Conservation (phyloP, 2,797 vertebrate genomes). For the Coendou prehensilis region DNA sequence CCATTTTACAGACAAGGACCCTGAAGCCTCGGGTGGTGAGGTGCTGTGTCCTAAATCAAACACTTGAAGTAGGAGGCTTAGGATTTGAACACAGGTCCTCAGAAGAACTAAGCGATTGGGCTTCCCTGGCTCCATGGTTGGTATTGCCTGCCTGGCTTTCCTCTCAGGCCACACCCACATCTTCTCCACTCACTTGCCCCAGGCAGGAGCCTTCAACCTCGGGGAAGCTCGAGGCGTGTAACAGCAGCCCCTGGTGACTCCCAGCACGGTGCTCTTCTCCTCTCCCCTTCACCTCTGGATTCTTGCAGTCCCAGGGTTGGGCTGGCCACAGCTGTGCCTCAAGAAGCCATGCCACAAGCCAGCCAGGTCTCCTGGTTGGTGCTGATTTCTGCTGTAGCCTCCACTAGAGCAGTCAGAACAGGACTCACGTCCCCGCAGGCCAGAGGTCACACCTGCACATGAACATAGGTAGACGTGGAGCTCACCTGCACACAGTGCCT, state of each 20-base stretch:
- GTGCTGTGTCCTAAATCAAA: too few relatives aligned
- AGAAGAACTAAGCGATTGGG: neutral
- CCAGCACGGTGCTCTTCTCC: neutral
- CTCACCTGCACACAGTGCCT: neutral
- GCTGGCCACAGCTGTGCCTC: neutral
- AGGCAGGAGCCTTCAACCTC: neutral
- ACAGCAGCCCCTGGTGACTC: neutral
- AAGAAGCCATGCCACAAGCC: neutral
- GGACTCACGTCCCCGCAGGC: accelerated
- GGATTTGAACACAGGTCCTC: neutral
- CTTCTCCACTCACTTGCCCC: neutral
- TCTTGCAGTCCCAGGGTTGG: neutral
- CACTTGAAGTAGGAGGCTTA: neutral
- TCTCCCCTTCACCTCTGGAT: neutral
- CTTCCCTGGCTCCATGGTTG: neutral
- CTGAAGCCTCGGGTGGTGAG: neutral
- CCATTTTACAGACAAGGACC: neutral
- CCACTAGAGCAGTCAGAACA: neutral
- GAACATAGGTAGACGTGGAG: accelerated
- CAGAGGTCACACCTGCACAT: neutral
- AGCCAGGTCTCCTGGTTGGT: neutral
- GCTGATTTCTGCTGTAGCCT: neutral
- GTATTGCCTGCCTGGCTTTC: neutral
- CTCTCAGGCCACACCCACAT: neutral
- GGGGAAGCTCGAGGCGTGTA: neutral